Evolutionary conservation across 2,888 invertebrate species (phyloP).

Genomic region (Carabus problematicus): DNA sequence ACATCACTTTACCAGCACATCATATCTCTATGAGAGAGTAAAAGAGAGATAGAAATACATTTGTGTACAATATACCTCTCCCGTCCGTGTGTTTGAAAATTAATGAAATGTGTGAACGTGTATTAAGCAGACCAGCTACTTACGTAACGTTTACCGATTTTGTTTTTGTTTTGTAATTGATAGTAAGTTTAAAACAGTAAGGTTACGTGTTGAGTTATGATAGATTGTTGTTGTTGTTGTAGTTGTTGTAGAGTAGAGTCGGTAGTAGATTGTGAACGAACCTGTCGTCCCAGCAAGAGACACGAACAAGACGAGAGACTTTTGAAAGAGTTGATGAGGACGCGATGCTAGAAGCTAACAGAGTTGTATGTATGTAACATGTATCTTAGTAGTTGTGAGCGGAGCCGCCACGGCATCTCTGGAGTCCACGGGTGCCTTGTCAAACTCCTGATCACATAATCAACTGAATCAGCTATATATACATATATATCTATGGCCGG

Average conservation of each 20-base stretch:
- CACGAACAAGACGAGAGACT: slow-evolving; percentile 34
- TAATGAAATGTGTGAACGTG: slow-evolving; percentile 4
- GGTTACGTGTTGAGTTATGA: slow-evolving; percentile 11
- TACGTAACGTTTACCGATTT: slow-evolving; percentile 46
- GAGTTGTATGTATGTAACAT: slow-evolving; percentile 53
- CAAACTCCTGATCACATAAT: slow-evolving; percentile 48
- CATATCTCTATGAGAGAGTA: too few species aligned
- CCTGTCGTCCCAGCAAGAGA: slow-evolving; percentile 58
- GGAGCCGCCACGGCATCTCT: slow-evolving; percentile 54
- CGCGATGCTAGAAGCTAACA: slow-evolving; percentile 51
- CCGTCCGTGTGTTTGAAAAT: not conserved
- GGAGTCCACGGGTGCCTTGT: slow-evolving; percentile 50
- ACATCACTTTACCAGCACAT: too few species aligned
- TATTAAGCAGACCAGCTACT: slow-evolving; percentile 60
- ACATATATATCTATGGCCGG: not conserved
- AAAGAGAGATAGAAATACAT: too few species aligned
- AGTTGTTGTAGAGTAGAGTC: slow-evolving; percentile 16
- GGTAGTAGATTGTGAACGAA: slow-evolving; percentile 54
- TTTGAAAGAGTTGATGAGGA: slow-evolving; percentile 19
- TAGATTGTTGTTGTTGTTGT: slow-evolving; percentile 12
- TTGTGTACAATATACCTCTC: too few species aligned
- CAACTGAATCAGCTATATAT: too few species aligned
- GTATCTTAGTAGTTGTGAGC: slow-evolving; percentile 54
- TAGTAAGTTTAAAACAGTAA: slow-evolving; percentile 8
- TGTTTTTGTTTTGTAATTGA: slow-evolving; percentile 13